Evolutionary conservation across 2,888 invertebrate species (phyloP).

Genomic region (Panopea generosa): DNA sequence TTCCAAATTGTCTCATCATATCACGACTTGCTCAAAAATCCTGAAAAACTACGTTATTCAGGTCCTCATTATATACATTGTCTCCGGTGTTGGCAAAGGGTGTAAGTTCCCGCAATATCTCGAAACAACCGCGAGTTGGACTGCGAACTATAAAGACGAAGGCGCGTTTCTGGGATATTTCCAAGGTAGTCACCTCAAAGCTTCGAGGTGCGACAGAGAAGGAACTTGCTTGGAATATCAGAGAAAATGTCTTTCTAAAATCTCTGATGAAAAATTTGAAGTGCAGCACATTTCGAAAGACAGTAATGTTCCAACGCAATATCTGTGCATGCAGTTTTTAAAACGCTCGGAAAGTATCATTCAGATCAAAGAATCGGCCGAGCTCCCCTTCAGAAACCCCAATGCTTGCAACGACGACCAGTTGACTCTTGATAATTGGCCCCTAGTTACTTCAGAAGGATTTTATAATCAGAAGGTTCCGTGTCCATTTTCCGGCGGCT

Average conservation of each 20-base stretch:
- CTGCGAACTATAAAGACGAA: slow-evolving; percentile 37
- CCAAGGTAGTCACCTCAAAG: slow-evolving; percentile 33
- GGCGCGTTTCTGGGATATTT: slow-evolving; percentile 52
- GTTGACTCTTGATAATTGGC: slow-evolving; percentile 77
- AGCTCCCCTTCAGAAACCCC: slow-evolving; percentile 44
- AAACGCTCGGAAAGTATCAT: slow-evolving; percentile 74
- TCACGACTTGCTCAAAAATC: slow-evolving; percentile 23
- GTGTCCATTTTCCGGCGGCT: slow-evolving; percentile 70
- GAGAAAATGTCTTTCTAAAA: slow-evolving; percentile 63
- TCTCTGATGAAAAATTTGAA: slow-evolving; percentile 69
- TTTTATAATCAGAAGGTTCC: slow-evolving; percentile 45
- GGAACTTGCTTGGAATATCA: slow-evolving; percentile 42
- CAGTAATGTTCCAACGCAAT: slow-evolving; percentile 47
- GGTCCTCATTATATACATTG: slow-evolving; percentile 16
- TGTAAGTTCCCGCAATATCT: slow-evolving; percentile 50
- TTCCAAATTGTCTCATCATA: slow-evolving; percentile 10
- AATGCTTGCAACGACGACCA: slow-evolving; percentile 69
- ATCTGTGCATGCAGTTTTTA: slow-evolving; percentile 78
- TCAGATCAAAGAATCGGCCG: slow-evolving; percentile 71
- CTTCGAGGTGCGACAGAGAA: slow-evolving; percentile 38
- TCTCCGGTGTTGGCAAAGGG: slow-evolving; percentile 13
- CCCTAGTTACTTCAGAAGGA: slow-evolving; percentile 71
- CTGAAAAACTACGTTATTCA: slow-evolving; percentile 7
- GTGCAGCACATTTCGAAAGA: slow-evolving; percentile 59
- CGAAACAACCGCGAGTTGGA: slow-evolving; percentile 39